Base-by-base conservation (phyloP, 2,113 vertebrate genomes). In the Ciconia maguari region DNA sequence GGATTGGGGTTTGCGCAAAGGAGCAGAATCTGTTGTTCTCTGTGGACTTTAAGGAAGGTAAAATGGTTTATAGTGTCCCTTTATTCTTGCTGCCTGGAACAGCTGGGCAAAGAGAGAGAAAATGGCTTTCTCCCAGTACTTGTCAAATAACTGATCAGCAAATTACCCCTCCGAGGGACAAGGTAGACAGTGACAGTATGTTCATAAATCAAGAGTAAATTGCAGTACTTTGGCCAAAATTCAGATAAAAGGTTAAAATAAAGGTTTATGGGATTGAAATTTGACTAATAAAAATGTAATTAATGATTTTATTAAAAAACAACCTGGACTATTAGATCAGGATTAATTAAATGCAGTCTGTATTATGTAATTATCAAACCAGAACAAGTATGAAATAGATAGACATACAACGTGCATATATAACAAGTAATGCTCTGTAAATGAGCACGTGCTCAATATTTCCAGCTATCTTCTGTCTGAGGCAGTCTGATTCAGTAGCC, bases 101-200 rank as follows among this genome's bases (percentile, higher is more conserved):
- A 94, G 58, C 42, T 85, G 72, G 41, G 32, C 38, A 72, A 61
- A 69, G 61, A 92, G 46, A 77, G 34, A 76, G 58, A 25, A 87
- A 94, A 94, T 80, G 70, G 52, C 84, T 94, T 94, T 79, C n/a
- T 51, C 81, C 48, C 66, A 89, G 58, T 52, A 48, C 58, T 91
- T 89, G 46, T 90, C 74, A 95, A 89, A 83, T 51, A 93, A 94
- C 62, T 32, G 54, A 91, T 83, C 69, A 30, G 4, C 61, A 91
- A 29, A 62, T 79, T 75, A 34, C 48, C 14, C 57, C 55, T 95
- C 83, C 36, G 69, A 72, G 66, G 58, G 32, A 84, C 48, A 74
- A 93, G 25, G 42, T 16, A 82, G 57, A 80, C 49, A 72, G 52
- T 41, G 25, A 46, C 13, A 85, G 13, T 66, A 44, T 93, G 70